Conservation (phyloP, 2,113 vertebrate genomes). For the Zingel zingel region DNA sequence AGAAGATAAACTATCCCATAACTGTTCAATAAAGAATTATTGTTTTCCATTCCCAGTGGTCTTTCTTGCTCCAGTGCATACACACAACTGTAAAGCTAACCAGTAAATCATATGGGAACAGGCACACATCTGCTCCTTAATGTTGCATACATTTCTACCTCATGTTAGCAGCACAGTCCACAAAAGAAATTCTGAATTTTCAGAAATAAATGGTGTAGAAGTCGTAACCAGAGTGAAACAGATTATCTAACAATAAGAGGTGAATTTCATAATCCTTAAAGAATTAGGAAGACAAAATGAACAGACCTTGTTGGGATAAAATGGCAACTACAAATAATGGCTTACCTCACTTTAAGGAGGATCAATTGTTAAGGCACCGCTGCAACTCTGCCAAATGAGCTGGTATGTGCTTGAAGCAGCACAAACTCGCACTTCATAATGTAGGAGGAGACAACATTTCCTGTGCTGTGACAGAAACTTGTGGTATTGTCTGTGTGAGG, state of each 20-base stretch:
- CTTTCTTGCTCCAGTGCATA: background rate
- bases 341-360: constrained; percentile 65
- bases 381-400: constrained; percentile 42
- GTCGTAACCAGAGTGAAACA: background rate
- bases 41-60: constrained; percentile 4
- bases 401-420: constrained; percentile 45
- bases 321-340: constrained; percentile 29
- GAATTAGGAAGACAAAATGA: constrained; percentile 17
- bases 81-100: background rate
- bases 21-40: background rate
- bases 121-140: constrained; percentile 16
- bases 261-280: background rate
- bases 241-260: constrained; percentile 6
- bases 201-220: background rate
- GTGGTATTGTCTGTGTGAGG: constrained; percentile 37
- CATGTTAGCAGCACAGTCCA: constrained; percentile 4
- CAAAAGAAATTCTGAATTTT: background rate
- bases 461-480: constrained; percentile 55
- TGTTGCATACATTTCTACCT: constrained; percentile 20
- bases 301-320: background rate
- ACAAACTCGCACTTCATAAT: background rate
- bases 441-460: constrained; percentile 71
- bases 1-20: background rate
- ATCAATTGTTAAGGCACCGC: constrained; percentile 30
- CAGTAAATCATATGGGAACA: constrained; percentile 24